Percentiles rank a stretch among this genome's conserved stretches.
Conservation (phyloP, 1,140 invertebrate species). For the Drosophila nasuta region DNA sequence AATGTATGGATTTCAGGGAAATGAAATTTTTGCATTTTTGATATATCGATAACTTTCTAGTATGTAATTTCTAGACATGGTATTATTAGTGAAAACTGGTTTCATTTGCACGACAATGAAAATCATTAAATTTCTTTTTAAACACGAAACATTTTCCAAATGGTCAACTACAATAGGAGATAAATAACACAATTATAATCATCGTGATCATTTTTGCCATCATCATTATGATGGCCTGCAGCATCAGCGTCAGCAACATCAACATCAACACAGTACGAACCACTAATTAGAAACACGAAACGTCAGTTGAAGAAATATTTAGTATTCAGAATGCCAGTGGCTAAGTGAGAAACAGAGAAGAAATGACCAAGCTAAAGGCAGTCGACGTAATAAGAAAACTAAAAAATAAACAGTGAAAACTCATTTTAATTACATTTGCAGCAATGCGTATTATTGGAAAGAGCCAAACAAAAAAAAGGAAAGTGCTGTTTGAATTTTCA, state of each 20-base stretch:
- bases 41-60: no score
- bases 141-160: constrained; percentile 35
- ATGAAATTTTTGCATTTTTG: no score
- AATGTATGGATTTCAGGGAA: no score
- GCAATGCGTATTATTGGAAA: constrained; percentile 45
- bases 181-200: constrained; percentile 16
- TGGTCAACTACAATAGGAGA: constrained; percentile 25
- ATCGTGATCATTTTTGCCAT: constrained; percentile 23
- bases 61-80: no score
- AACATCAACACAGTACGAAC: constrained; percentile 2
- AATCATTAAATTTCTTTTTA: constrained; percentile 28
- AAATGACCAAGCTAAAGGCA: constrained; percentile 23
- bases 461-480: constrained; percentile 15
- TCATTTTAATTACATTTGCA: constrained; percentile 56
- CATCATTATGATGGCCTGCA: constrained; percentile 25
- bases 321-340: constrained; percentile 31
- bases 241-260: constrained; percentile 19
- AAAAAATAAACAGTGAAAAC: constrained; percentile 12
- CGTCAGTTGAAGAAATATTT: constrained; percentile 38
- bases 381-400: constrained; percentile 1
- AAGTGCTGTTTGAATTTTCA: constrained; percentile 28
- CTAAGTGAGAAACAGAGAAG: constrained; percentile 23
- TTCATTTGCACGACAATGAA: background rate
- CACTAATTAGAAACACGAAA: constrained; percentile 55
- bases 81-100: no score